Evolutionary conservation across 2,888 invertebrate genomes (phyloP).

Genomic region (Drosophila peninsularis): DNA sequence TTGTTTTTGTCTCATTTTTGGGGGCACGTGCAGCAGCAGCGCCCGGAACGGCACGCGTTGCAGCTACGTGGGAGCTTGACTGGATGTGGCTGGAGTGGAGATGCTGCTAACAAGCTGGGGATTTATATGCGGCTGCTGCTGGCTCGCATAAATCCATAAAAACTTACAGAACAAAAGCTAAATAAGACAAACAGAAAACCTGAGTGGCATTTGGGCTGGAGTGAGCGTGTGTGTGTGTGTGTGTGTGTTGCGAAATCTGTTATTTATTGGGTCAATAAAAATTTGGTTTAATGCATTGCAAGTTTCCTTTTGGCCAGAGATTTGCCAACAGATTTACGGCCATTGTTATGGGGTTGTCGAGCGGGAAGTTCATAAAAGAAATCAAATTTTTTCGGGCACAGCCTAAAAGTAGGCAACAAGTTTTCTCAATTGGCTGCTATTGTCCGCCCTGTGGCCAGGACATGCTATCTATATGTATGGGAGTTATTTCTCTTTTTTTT

Average conservation of each 20-base stretch:
- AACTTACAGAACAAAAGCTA: slow-evolving; percentile 40
- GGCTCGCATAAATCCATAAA: slow-evolving; percentile 63
- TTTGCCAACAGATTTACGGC: slow-evolving; percentile 50
- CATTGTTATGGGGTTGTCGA: slow-evolving; percentile 8
- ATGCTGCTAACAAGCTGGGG: slow-evolving; percentile 48
- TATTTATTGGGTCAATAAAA: slow-evolving; percentile 78
- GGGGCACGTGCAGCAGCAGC: slow-evolving; percentile 56
- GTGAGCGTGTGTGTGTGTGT: background rate
- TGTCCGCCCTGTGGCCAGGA: slow-evolving; percentile 28
- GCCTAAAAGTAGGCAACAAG: slow-evolving; percentile 51
- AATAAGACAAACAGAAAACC: slow-evolving; percentile 33
- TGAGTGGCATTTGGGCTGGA: slow-evolving; percentile 8
- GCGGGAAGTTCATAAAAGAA: slow-evolving; percentile 27
- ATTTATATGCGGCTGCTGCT: slow-evolving; percentile 23
- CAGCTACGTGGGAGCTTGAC: slow-evolving; percentile 62
- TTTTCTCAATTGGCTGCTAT: slow-evolving; percentile 37
- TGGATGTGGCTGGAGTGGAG: slow-evolving; percentile 22
- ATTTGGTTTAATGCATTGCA: slow-evolving; percentile 68
- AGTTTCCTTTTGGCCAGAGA: slow-evolving; percentile 48
- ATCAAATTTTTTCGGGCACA: slow-evolving; percentile 29
- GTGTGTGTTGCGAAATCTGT: slow-evolving; percentile 56
- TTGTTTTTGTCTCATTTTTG: background rate
- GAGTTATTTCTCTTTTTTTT: slow-evolving; percentile 20
- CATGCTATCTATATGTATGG: slow-evolving; percentile 19
- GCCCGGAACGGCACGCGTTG: slow-evolving; percentile 39